Base-by-base conservation (phyloP, 2,888 invertebrate genomes). In the Pristionchus mayeri region DNA sequence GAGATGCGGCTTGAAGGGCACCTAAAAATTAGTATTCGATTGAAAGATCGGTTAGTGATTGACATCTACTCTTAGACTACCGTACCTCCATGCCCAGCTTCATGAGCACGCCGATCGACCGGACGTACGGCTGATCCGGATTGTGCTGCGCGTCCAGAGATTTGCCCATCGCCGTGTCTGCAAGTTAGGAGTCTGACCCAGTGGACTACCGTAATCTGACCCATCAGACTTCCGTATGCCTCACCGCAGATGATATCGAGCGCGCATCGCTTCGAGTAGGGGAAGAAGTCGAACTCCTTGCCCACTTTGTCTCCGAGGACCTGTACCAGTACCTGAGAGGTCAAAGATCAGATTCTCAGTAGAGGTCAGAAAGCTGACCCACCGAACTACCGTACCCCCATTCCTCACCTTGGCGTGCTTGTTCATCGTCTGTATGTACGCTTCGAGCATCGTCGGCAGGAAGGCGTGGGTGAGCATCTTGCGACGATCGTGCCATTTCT, bases 181-280 rank as follows among this genome's bases (percentile, higher is more conserved):
- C 3, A 78, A 27, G 4, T 60, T 9, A 11, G 18, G 3, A 76
- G 37, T 24, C 16, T 48, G 40, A 78, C 52, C 9, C 9, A 24
- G 0, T 21, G 52, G 7, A 37, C 30, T 78, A 48, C 78, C 40
- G 52, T 60, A 60, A 16, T 30, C 44, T 44, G 44, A 44, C 44
- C 44, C 44, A 13, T 13, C 6, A 44, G 13, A 13, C 44, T 13
- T 44, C 44, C 44, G 44, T 44, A 44, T 44, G 44, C 44, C 44
- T 83, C 44, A 84, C 86, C 85, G 50, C 87, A 87, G 40, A 87
- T 87, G 30, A 85, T 94, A 88, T 94, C 94, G 80, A 94, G 90
- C 2, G 94, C 93, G 88, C 94, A 94, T 3, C 93, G 90, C 7
- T 93, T 93, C 18, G 94, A 92, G 82, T 93, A 91, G 24, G 93